Base-by-base conservation (phyloP, 92 coral and sea anemone genomes). In the Epizoanthus rinbou region DNA sequence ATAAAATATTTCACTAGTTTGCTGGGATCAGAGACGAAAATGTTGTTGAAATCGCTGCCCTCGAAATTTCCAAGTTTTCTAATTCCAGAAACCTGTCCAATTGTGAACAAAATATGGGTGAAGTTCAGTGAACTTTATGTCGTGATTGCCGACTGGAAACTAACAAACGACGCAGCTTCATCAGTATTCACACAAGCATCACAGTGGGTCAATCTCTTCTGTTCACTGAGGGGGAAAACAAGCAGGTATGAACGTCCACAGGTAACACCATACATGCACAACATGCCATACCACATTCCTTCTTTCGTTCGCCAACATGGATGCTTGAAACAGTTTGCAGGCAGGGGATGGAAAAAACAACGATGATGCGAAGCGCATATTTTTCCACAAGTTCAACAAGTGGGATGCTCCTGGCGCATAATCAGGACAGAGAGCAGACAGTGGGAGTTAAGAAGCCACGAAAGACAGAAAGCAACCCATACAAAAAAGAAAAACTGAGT, bases 191-290 rank as follows among this genome's bases (percentile, higher is more conserved):
- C 24, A 50, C 54, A 70, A 47, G 90, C 68, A 15, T 80, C 70
- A 65, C 35, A 68, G 15, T 87, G 90, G 86, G 74, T 87, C 73
- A 76, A 73, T 28, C 69, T 87, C 18, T 87, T 80, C 64, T 73
- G 82, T 60, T 73, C 86, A 15, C 65, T 87, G 7, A 23, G 83
- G 47, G 86, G 83, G 3, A 59, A 17, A n/a, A 45, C 78, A 13
- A 53, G 33, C 57, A 88, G 91, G 52, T 88, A 88, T 64, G 67
- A 73, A 6, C 79, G 68, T 57, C 53, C 86, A 56, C 57, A 88
- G 28, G 88, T 85, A 8, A 88, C 91, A 37, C 88, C 91, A 69
- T 88, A 88, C 72, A 84, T 88, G 88, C 91, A 88, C 57, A 35
- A 21, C 64, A 73, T 88, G 9, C 83, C 88, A 13, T 88, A 88